Conservation (phyloP, 2,888 invertebrate genomes). For the Pecten maximus region DNA sequence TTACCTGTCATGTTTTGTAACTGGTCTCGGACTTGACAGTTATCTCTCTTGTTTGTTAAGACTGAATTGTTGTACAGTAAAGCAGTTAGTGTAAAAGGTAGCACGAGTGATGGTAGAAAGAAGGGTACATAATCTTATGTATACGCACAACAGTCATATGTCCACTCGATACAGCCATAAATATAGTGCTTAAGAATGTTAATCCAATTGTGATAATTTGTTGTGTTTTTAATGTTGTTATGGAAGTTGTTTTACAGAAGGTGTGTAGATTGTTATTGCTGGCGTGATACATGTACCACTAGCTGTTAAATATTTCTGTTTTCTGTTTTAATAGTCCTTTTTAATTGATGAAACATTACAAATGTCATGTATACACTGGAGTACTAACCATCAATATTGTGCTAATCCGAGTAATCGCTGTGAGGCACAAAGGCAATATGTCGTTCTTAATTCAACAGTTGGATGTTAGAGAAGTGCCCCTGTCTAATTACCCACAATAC, state of each 20-base stretch:
- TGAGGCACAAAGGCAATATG: background rate
- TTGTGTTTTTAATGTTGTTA: constrained; percentile 22
- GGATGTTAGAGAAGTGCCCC: background rate
- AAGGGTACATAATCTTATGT: background rate
- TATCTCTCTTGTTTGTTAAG: constrained; percentile 28
- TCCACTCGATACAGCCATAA: background rate
- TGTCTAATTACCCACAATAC: background rate
- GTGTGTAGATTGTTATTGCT: background rate
- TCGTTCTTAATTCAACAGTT: background rate
- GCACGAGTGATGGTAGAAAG: background rate
- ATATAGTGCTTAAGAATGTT: background rate
- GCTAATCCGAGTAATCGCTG: background rate
- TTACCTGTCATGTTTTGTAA: background rate
- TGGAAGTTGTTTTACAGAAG: constrained; percentile 13
- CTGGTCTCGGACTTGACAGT: background rate
- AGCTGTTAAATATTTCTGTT: constrained; percentile 3
- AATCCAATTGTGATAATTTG: constrained; percentile 25
- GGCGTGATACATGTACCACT: background rate
- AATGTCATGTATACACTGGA: background rate
- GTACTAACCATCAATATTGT: background rate
- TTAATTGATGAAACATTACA: constrained; percentile 15
- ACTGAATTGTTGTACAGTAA: constrained; percentile 8
- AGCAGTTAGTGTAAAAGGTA: background rate
- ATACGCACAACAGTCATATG: background rate
- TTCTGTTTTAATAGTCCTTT: constrained; percentile 3